phyloP scores from a whole-genome alignment of 2,888 invertebrate species.

The Andrena haemorrhoa region DNA sequence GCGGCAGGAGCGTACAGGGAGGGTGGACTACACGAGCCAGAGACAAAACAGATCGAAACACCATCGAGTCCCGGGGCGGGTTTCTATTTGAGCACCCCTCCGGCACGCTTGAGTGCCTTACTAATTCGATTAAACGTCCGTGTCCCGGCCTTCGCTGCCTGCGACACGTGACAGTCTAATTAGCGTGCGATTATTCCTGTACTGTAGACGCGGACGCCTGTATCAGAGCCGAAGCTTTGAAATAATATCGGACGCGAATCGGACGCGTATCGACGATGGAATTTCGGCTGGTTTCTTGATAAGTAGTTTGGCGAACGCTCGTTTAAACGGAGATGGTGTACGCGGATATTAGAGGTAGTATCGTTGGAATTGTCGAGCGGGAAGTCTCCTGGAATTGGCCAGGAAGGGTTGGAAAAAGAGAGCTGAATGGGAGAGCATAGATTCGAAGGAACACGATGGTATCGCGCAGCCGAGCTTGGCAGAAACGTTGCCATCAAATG shows the following conservation, averaged over 20 bases:
- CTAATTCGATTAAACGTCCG: slow-evolving; percentile 72
- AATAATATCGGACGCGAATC: slow-evolving; percentile 10
- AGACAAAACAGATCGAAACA: slow-evolving; percentile 73
- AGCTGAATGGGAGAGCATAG: neutral
- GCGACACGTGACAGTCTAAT: slow-evolving; percentile 66
- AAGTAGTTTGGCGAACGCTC: neutral
- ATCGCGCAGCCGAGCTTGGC: neutral
- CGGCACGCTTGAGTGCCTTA: slow-evolving; percentile 67
- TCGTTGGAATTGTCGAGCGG: too few species aligned
- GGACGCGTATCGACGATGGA: slow-evolving; percentile 8
- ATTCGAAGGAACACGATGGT: neutral
- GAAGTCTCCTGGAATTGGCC: too few species aligned
- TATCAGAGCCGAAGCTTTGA: neutral
- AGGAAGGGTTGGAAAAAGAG: too few species aligned
- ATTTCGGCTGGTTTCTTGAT: neutral
- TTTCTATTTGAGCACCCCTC: slow-evolving; percentile 68
- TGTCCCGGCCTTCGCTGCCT: slow-evolving; percentile 40
- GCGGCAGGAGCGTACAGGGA: slow-evolving; percentile 47
- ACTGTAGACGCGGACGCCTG: slow-evolving; percentile 2
- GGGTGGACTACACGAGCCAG: slow-evolving; percentile 46
- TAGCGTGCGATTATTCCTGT: slow-evolving; percentile 67
- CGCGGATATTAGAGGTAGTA: too few species aligned
- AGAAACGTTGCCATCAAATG: neutral
- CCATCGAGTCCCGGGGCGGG: slow-evolving; percentile 58
- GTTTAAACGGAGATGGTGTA: too few species aligned